Base-by-base conservation (phyloP, 2,797 vertebrate species). In the Ispidina lecontei region DNA sequence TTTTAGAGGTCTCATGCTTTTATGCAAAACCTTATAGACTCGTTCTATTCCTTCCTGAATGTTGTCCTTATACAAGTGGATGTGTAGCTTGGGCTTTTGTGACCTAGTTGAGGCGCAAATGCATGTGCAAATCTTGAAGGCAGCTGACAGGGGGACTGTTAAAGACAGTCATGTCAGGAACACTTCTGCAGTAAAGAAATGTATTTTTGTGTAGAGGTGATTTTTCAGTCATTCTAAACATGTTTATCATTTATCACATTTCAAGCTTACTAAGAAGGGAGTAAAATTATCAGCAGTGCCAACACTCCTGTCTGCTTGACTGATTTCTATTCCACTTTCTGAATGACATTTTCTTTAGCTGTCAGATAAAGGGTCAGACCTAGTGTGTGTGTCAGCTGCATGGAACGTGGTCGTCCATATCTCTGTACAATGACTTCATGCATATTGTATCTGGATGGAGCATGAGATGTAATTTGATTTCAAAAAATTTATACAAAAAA, bases 401-500 rank as follows among this genome's bases (percentile, higher is more conserved):
- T 21, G 20, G 55, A 75, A 58, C 37, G 43, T 51, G n/a, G 28
- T 49, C 49, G 31, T 84, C 54, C 31, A 10, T 55, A 52, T 79
- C 84, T 64, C 46, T 60, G 26, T 68, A 37, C 54, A 60, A 71
- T 5, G 14, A 49, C 77, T 59, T 47, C 39, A 41, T 26, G 14
- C 8, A 37, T 74, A 43, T 46, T 84, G 39, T 64, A 88, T 44
- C 63, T 89, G 71, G 43, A 76, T 76, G 35, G 43, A 91, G 39
- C 52, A 73, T 6, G 7, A 84, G 60, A 74, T 44, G 22, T 46
- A 76, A 86, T 81, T 65, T 87, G 83, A 95, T 37, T 94, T 63
- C 87, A 93, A 94, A 90, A 7, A 14, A 63, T 84, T 91, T 68
- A 19, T 60, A 84, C 73, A 64, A 84, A 80, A 87, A 74, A 26